Conservation (phyloP, 1,140 invertebrate species). For the Potamilus streckersoni region DNA sequence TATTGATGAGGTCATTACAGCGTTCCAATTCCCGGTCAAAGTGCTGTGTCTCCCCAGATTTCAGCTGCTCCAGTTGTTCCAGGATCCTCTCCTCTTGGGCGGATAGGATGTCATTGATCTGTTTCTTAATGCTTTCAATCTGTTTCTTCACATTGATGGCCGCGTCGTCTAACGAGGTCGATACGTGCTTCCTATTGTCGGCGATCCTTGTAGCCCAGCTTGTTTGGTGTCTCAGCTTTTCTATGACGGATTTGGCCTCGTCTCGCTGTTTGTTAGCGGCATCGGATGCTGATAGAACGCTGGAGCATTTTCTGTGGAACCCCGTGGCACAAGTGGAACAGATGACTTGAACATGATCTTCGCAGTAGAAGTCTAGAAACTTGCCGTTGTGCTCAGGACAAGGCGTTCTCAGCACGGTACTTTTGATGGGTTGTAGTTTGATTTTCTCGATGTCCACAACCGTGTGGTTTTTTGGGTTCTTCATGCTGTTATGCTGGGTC, state of each 20-base stretch:
- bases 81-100: conserved; percentile 30
- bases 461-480: conserved; percentile 27
- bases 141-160: conserved; percentile 32
- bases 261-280: conserved; percentile 35
- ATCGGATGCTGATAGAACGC: conserved; percentile 31
- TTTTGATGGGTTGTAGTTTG: conserved; percentile 33
- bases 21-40: conserved; percentile 34
- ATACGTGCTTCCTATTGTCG: conserved; percentile 35
- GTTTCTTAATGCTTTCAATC: conserved; percentile 33
- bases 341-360: conserved; percentile 37
- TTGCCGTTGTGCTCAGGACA: conserved; percentile 39
- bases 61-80: conserved; percentile 29
- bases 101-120: conserved; percentile 36
- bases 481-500: conserved; percentile 32
- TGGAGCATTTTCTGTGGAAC: conserved; percentile 36
- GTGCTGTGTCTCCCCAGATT: conserved; percentile 27
- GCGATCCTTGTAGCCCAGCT: conserved; percentile 34
- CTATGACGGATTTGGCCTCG: conserved; percentile 28
- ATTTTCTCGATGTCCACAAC: conserved; percentile 34
- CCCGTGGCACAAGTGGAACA: conserved; percentile 38
- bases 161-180: conserved; percentile 26
- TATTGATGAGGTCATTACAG: conserved; percentile 33
- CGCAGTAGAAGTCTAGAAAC: conserved; percentile 36
- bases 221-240: conserved; percentile 34
- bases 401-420: conserved; percentile 23